Percentiles rank a stretch among this genome's conserved stretches.
Conservation (phyloP, 1,140 invertebrate species). For the Heterodera carotae region DNA sequence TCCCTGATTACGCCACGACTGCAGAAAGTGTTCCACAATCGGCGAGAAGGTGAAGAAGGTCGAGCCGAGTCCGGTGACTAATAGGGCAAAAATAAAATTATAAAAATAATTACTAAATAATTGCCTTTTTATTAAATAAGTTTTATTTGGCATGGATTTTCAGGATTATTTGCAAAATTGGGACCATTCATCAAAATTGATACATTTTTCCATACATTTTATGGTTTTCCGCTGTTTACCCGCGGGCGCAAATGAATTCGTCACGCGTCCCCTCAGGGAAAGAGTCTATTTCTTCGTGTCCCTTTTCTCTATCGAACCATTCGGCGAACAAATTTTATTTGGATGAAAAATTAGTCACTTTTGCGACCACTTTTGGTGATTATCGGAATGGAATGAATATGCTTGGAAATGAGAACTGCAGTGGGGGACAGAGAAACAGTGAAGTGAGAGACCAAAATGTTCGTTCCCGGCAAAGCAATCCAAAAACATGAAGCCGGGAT, state of each 20-base stretch:
- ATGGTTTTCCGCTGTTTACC: not conserved
- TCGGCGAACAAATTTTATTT: not conserved
- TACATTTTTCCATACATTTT: not conserved
- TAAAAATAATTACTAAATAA: too few species aligned
- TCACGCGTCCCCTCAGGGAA: not conserved
- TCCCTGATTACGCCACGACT: constrained; percentile 50
- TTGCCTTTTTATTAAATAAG: not conserved
- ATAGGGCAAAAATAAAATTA: too few species aligned
- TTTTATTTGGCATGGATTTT: not conserved
- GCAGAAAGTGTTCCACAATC: constrained; percentile 59
- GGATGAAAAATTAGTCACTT: not conserved
- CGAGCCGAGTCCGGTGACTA: constrained; percentile 57
- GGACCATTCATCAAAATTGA: not conserved
- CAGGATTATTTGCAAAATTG: not conserved
- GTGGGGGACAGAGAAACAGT: too few species aligned
- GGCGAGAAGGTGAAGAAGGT: constrained; percentile 64
- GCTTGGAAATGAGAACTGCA: too few species aligned
- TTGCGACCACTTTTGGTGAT: not conserved
- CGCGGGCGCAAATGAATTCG: not conserved
- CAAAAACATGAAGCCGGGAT: too few species aligned
- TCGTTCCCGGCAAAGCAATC: too few species aligned
- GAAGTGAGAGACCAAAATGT: too few species aligned
- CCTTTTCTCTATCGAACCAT: not conserved
- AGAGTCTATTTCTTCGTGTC: too few species aligned
- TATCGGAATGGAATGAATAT: not conserved